Evolutionary conservation across 1,140 invertebrate genomes (phyloP).

Genomic region (Gerris buenoi): DNA sequence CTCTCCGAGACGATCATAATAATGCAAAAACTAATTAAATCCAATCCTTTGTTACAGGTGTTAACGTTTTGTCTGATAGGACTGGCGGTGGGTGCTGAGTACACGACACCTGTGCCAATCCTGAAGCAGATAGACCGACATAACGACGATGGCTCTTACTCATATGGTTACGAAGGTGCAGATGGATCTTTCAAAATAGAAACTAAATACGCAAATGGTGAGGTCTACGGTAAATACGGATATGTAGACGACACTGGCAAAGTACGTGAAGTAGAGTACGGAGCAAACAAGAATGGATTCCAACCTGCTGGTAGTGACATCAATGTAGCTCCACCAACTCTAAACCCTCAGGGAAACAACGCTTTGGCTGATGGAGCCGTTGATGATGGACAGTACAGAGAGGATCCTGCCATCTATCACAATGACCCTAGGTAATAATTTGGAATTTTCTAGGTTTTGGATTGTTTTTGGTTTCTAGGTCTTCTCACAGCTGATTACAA

Average conservation of each 20-base stretch:
- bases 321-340: constrained; percentile 58
- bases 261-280: constrained; percentile 53
- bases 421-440: constrained; percentile 43
- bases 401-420: constrained; percentile 62
- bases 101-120: constrained; percentile 49
- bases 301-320: constrained; percentile 59
- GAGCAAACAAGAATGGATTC: constrained; percentile 57
- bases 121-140: constrained; percentile 55
- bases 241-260: constrained; percentile 64
- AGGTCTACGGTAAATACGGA: constrained; percentile 66
- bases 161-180: constrained; percentile 73
- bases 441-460: not conserved
- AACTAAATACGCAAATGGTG: constrained; percentile 64
- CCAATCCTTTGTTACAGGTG: constrained; percentile 24
- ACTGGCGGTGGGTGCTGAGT: constrained; percentile 22
- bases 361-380: constrained; percentile 35
- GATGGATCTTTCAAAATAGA: constrained; percentile 88
- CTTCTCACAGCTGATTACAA: not conserved
- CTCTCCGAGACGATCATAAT: too few relatives aligned
- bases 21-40: too few relatives aligned
- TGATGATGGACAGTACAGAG: constrained; percentile 66
- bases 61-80: constrained; percentile 21
- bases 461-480: not conserved
- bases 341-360: constrained; percentile 31
- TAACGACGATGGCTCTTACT: constrained; percentile 73